Percentiles rank a stretch among this genome's conserved stretches.
Evolutionary conservation across 2,797 vertebrate genomes (phyloP).

Genomic region (Peromyscus aztecus): DNA sequence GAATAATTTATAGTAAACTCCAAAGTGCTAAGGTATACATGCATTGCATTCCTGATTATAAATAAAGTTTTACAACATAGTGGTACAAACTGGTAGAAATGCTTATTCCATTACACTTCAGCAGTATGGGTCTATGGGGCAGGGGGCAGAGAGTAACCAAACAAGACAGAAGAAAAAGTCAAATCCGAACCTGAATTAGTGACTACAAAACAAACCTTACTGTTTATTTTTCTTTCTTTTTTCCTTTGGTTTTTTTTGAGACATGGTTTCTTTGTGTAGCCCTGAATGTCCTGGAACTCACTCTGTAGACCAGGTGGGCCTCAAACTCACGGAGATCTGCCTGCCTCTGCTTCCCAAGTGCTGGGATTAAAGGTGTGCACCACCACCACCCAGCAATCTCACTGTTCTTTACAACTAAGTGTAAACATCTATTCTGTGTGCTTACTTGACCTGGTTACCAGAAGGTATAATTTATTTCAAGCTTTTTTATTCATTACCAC

Average conservation of each 20-base stretch:
- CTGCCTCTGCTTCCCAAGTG: neutral
- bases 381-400: neutral
- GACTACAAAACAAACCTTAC: neutral
- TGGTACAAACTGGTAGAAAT: neutral
- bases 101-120: neutral
- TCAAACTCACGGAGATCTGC: neutral
- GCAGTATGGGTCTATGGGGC: neutral
- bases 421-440: neutral
- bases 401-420: neutral
- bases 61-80: neutral
- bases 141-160: neutral
- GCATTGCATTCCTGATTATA: slow-evolving; percentile 31
- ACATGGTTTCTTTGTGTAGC: neutral
- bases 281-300: neutral
- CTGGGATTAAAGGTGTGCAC: neutral
- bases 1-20: neutral
- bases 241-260: neutral
- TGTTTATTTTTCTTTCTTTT: neutral
- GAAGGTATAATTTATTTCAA: neutral
- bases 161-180: neutral
- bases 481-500: neutral
- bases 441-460: neutral
- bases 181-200: neutral
- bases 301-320: too few relatives aligned
- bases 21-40: neutral